Percentiles rank a stretch among this genome's conserved stretches.
phyloP scores from a whole-genome alignment of 2,113 vertebrate species.

The Noctilio leporinus region DNA sequence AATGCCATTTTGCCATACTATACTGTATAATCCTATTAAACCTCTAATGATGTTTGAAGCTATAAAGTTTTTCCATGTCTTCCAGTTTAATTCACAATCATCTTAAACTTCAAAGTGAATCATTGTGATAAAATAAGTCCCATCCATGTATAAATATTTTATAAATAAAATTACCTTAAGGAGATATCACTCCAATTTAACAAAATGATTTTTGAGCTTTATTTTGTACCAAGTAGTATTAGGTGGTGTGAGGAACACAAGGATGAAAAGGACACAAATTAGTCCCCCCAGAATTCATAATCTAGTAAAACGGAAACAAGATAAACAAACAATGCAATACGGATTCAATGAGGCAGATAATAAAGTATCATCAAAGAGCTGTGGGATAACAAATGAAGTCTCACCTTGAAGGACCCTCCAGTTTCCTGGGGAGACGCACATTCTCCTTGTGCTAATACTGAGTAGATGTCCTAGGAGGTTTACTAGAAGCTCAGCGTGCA shows the following conservation, averaged over 20 bases:
- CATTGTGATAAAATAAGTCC: background rate
- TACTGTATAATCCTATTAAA: background rate
- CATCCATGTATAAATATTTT: background rate
- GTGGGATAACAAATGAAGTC: background rate
- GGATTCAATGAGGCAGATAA: background rate
- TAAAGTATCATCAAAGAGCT: background rate
- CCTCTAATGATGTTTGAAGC: background rate
- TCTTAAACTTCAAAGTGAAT: background rate
- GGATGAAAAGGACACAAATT: background rate
- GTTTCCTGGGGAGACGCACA: background rate
- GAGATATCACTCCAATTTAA: background rate
- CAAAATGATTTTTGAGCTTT: background rate
- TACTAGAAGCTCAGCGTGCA: background rate
- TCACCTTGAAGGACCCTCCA: background rate
- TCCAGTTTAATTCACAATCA: background rate
- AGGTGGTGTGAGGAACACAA: background rate
- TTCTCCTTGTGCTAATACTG: background rate
- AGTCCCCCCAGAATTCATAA: background rate
- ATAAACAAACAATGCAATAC: background rate
- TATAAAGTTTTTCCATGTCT: background rate
- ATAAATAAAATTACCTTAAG: background rate
- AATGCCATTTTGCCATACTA: background rate
- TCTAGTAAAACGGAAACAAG: background rate
- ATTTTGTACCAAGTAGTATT: background rate
- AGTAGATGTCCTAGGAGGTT: background rate